Percentiles rank a stretch among this genome's conserved stretches.
Evolutionary conservation across 2,113 vertebrate species (phyloP).

Genomic region (Vanacampus margaritifer): DNA sequence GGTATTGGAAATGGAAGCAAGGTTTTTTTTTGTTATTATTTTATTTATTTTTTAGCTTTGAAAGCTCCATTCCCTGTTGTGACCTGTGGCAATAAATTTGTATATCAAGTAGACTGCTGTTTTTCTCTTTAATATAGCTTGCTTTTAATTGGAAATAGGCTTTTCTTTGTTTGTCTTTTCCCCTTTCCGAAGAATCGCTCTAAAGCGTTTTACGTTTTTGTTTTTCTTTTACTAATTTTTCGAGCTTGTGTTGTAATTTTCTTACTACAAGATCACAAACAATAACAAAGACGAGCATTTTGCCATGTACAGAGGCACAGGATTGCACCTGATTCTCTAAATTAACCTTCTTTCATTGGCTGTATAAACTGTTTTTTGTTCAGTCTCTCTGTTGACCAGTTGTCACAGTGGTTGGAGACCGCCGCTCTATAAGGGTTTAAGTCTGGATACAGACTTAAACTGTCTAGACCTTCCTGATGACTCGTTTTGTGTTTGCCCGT

Average conservation of each 20-base stretch:
- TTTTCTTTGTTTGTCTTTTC: not conserved
- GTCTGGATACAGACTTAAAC: not conserved
- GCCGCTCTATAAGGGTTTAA: not conserved
- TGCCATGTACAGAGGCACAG: no score
- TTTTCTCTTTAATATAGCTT: not conserved
- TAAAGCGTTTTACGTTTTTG: no score
- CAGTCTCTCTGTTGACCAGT: not conserved
- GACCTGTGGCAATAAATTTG: not conserved
- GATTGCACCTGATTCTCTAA: no score
- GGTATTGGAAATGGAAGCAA: not conserved
- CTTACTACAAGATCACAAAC: no score
- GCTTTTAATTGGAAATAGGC: not conserved
- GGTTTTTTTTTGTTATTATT: not conserved
- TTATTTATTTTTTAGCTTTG: no score
- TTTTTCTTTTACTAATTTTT: not conserved
- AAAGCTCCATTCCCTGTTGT: not conserved
- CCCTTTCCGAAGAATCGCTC: no score
- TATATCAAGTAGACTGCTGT: not conserved
- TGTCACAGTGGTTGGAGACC: no score
- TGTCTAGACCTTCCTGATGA: not conserved
- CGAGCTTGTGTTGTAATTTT: not conserved
- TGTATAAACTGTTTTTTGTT: no score
- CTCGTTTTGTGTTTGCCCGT: not conserved
- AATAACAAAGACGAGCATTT: no score
- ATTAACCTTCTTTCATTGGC: not conserved